A percentile compares a stretch with the other conserved stretches of the same genome.
Conservation (phyloP, 1,140 invertebrate genomes). For the Drosophila watanabei region DNA sequence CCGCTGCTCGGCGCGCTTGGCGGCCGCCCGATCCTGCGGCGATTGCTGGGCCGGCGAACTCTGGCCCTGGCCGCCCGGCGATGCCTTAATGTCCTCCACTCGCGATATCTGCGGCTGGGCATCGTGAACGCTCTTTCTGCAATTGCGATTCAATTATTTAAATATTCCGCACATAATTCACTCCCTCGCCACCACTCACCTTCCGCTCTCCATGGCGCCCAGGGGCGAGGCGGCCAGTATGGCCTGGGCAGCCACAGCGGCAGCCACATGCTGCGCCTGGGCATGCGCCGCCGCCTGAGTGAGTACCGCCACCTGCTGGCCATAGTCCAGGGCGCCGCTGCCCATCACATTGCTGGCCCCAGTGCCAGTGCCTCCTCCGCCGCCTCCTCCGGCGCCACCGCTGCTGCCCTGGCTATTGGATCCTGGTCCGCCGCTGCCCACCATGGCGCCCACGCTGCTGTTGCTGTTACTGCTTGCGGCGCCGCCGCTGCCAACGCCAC, state of each 20-base stretch:
- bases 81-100: slow-evolving; percentile 87
- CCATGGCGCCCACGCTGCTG: slow-evolving; percentile 49
- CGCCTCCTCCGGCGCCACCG: slow-evolving; percentile 9
- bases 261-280: slow-evolving; percentile 58
- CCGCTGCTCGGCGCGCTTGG: slow-evolving; percentile 92
- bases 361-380: slow-evolving; percentile 9
- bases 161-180: not conserved
- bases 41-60: slow-evolving; percentile 88
- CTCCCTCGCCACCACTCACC: slow-evolving; percentile 14
- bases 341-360: slow-evolving; percentile 26
- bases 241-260: slow-evolving; percentile 74
- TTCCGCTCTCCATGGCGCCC: slow-evolving; percentile 80
- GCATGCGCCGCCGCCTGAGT: slow-evolving; percentile 25
- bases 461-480: slow-evolving; percentile 51
- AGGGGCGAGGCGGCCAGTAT: slow-evolving; percentile 70
- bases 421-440: slow-evolving; percentile 36
- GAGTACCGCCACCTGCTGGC: slow-evolving; percentile 48
- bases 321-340: slow-evolving; percentile 36
- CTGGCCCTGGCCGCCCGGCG: slow-evolving; percentile 81
- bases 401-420: slow-evolving; percentile 43
- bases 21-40: slow-evolving; percentile 89
- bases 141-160: not conserved
- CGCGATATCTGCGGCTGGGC: slow-evolving; percentile 83
- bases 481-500: slow-evolving; percentile 45
- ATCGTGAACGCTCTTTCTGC: slow-evolving; percentile 87